A percentile compares a stretch with the other conserved stretches of the same genome.
phyloP scores from a whole-genome alignment of 1,140 invertebrate species.

The Eumaeus atala region DNA sequence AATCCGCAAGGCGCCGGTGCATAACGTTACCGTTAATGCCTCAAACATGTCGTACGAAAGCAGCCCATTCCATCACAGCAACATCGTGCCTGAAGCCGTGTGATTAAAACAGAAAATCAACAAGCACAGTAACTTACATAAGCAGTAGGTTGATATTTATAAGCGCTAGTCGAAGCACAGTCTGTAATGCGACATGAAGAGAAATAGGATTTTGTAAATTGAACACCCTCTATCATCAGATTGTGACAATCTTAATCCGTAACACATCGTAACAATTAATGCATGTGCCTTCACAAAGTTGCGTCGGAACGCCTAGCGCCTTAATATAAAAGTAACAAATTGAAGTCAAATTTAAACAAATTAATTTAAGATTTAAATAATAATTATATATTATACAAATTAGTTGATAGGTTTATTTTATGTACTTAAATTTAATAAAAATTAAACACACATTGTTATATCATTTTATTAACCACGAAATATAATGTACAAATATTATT shows the following conservation, averaged over 20 bases:
- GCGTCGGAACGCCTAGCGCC: constrained; percentile 58
- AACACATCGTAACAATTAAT: constrained; percentile 43
- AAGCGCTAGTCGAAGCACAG: constrained; percentile 60
- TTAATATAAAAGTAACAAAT: constrained; percentile 65
- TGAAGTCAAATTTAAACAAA: constrained; percentile 70
- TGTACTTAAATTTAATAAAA: constrained; percentile 73
- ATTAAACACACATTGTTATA: constrained; percentile 54
- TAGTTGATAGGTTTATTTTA: constrained; percentile 72
- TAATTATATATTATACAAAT: constrained; percentile 74
- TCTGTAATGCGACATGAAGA: constrained; percentile 8
- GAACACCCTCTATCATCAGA: too few relatives aligned
- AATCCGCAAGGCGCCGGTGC: constrained; percentile 72
- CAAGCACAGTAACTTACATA: constrained; percentile 49
- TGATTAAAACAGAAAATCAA: constrained; percentile 54
- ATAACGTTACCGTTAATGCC: constrained; percentile 73
- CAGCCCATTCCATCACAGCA: constrained; percentile 78
- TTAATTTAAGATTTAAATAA: constrained; percentile 73
- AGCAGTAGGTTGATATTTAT: constrained; percentile 67
- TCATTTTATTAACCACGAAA: constrained; percentile 36
- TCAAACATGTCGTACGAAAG: constrained; percentile 76
- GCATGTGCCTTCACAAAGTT: constrained; percentile 31
- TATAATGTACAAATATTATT: constrained; percentile 10
- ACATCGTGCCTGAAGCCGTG: constrained; percentile 78
- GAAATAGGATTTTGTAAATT: constrained; percentile 1
- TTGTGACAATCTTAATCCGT: too few relatives aligned